phyloP scores from a whole-genome alignment of 2,797 vertebrate species.

The Hippocampus kuda region DNA sequence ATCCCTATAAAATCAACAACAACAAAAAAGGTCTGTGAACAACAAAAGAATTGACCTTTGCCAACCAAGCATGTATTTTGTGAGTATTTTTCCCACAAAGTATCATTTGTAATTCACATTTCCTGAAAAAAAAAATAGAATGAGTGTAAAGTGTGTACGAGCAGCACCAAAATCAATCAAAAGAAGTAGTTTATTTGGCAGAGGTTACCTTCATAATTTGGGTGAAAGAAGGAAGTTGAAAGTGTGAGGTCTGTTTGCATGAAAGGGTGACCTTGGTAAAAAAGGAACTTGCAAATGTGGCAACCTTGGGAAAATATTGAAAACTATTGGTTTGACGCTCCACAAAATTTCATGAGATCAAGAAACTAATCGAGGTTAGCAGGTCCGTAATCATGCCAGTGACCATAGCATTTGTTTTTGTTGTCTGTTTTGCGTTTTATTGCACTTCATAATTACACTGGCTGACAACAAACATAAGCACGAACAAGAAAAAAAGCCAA shows the following conservation, averaged over 20 bases:
- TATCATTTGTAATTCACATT: too few relatives aligned
- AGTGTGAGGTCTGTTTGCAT: not conserved
- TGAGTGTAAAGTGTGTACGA: too few relatives aligned
- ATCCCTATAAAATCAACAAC: not conserved
- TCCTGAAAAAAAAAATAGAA: too few relatives aligned
- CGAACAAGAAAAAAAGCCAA: conserved; percentile 34
- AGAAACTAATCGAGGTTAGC: not conserved
- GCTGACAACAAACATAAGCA: conserved; percentile 24
- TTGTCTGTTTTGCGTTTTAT: conserved; percentile 20
- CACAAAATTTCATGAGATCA: not conserved
- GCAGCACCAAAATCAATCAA: too few relatives aligned
- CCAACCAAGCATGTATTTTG: too few relatives aligned
- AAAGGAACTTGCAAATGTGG: not conserved
- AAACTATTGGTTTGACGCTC: not conserved
- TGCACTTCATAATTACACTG: conserved; percentile 24
- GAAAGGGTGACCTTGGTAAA: not conserved
- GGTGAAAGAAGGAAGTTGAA: not conserved
- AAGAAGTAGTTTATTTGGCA: too few relatives aligned
- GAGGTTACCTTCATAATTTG: too few relatives aligned
- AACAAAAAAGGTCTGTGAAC: not conserved
- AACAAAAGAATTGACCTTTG: too few relatives aligned
- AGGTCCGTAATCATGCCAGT: conserved; percentile 9
- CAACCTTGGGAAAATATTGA: not conserved
- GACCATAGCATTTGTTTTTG: conserved; percentile 16
- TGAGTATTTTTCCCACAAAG: too few relatives aligned